Evolutionary conservation across 2,888 invertebrate genomes (phyloP).

Genomic region (Salpingus planirostris): DNA sequence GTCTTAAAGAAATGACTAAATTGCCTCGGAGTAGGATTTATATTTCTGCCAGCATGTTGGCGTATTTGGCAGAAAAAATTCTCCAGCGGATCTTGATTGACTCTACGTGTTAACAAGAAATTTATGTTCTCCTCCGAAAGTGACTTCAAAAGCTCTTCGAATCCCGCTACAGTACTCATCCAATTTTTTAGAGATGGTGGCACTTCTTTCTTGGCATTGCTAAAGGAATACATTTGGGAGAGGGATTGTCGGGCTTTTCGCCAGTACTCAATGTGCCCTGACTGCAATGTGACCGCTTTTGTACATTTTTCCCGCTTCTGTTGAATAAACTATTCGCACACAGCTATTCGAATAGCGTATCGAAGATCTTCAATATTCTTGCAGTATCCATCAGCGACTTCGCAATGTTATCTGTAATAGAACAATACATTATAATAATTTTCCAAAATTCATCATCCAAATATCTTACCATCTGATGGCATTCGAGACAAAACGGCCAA

Average conservation of each 20-base stretch:
- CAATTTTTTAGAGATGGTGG: conserved; percentile 8
- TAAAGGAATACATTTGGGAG: conserved; percentile 3
- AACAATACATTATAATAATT: background rate
- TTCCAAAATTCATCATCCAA: background rate
- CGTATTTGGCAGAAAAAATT: conserved; percentile 9
- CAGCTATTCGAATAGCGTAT: conserved; percentile 4
- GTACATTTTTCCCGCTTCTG: background rate
- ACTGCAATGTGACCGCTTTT: conserved; percentile 1
- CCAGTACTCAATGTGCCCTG: conserved; percentile 2
- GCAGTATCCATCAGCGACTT: conserved; percentile 2
- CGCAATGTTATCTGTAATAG: background rate
- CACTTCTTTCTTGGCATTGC: background rate
- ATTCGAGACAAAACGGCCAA: conserved; percentile 1
- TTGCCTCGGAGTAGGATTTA: conserved; percentile 3
- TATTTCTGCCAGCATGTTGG: conserved; percentile 6
- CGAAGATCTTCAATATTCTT: conserved; percentile 1
- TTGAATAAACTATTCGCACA: conserved; percentile 1
- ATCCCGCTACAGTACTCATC: conserved; percentile 2
- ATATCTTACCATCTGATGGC: background rate
- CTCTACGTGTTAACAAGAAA: conserved; percentile 1
- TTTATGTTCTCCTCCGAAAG: background rate
- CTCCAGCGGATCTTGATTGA: conserved; percentile 10
- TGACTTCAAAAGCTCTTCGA: conserved; percentile 2
- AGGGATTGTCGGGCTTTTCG: conserved; percentile 1
- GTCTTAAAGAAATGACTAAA: conserved; percentile 9